A percentile compares a stretch with the other conserved stretches of the same genome.
These are phyloP conservation scores for Thryonomys swinderianus DNA, from an alignment of 2,113 vertebrate genomes.

Conservation along the genomic window DNA sequence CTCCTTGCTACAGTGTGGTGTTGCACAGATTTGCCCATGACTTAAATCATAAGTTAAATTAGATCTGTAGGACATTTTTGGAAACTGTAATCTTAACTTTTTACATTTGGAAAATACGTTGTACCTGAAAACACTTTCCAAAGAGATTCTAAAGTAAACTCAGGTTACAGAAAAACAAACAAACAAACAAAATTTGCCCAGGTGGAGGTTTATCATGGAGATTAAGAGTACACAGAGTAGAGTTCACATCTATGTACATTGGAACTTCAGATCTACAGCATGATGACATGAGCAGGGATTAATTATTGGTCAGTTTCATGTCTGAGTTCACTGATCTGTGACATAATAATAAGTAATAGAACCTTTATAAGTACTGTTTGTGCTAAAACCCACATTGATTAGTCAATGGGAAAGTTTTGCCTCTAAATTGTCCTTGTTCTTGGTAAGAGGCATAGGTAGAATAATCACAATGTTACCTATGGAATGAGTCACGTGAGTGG, in stretches of 20 bases:
- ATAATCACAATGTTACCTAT: background rate
- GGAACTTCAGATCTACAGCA: background rate
- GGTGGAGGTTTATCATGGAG: background rate
- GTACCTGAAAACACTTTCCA: background rate
- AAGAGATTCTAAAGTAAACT: conserved; percentile 18
- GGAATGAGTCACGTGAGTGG: background rate
- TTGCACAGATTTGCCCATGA: background rate
- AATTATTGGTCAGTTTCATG: background rate
- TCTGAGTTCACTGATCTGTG: background rate
- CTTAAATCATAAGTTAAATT: background rate
- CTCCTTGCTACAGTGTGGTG: background rate
- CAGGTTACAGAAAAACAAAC: background rate
- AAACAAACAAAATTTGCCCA: background rate
- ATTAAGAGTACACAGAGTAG: background rate
- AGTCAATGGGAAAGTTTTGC: conserved; percentile 33
- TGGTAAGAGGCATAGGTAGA: background rate
- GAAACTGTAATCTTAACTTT: background rate
- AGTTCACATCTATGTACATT: background rate
- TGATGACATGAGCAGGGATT: background rate
- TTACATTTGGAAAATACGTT: background rate
- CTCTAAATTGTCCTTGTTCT: conserved; percentile 34
- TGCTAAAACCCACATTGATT: background rate
- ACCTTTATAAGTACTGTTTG: background rate
- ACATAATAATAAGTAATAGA: background rate
- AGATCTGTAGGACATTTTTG: background rate